phyloP scores from a whole-genome alignment of 2,888 invertebrate genomes.

The Hirtodrosophila histrioides region DNA sequence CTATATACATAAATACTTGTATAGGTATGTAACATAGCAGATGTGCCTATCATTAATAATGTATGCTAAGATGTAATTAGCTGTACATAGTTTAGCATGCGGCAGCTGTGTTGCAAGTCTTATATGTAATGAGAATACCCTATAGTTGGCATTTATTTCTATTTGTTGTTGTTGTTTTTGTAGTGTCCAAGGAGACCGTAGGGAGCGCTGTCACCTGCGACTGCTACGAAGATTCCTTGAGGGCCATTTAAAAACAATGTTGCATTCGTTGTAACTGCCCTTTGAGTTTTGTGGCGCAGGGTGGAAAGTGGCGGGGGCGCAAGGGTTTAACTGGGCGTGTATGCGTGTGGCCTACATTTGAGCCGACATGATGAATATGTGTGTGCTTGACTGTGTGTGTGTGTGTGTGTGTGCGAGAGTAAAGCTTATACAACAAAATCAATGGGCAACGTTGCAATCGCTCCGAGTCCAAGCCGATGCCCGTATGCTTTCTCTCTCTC shows the following conservation, averaged over 20 bases:
- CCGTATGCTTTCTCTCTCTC: slow-evolving; percentile 24
- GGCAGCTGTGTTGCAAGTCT: too few species aligned
- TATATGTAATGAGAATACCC: too few species aligned
- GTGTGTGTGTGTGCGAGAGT: slow-evolving; percentile 23
- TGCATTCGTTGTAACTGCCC: slow-evolving; percentile 24
- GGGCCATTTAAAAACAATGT: slow-evolving; percentile 52
- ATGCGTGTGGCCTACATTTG: slow-evolving; percentile 68
- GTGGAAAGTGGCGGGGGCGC: slow-evolving; percentile 1
- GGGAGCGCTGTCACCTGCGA: slow-evolving; percentile 31
- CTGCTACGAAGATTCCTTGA: slow-evolving; percentile 42
- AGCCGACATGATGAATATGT: slow-evolving; percentile 50
- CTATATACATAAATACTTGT: too few species aligned
- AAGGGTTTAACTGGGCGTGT: slow-evolving; percentile 39
- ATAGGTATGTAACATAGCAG: too few species aligned
- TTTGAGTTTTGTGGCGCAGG: background rate
- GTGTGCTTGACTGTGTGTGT: slow-evolving; percentile 10
- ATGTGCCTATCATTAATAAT: too few species aligned
- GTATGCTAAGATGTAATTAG: too few species aligned
- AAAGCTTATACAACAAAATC: slow-evolving; percentile 72
- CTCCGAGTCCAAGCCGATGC: slow-evolving; percentile 43
- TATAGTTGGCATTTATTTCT: too few species aligned
- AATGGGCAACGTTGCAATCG: slow-evolving; percentile 71
- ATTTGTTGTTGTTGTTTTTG: background rate
- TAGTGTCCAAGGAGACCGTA: slow-evolving; percentile 35
- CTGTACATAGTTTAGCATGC: too few species aligned